A percentile compares a stretch with the other conserved stretches of the same genome.
phyloP scores from a whole-genome alignment of 2,888 invertebrate species.

The Drosophila phalerata region DNA sequence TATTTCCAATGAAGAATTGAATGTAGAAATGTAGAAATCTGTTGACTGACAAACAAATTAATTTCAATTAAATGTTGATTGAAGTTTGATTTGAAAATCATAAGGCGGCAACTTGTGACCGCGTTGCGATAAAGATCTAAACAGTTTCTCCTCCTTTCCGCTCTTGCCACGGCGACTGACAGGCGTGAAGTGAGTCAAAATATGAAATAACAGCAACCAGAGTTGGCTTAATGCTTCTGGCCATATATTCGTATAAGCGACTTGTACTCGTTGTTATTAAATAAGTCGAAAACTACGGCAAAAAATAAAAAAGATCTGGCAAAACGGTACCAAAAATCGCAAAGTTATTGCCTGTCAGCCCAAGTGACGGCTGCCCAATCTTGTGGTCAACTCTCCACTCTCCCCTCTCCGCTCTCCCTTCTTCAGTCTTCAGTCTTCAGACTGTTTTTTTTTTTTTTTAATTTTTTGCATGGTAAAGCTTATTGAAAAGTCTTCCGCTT shows the following conservation, averaged over 20 bases:
- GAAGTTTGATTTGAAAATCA: constrained; percentile 53
- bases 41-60: constrained; percentile 44
- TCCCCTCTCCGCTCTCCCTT: background rate
- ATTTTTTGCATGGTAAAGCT: constrained; percentile 37
- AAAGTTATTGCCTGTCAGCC: constrained; percentile 74
- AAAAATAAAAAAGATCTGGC: constrained; percentile 17
- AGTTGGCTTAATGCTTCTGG: constrained; percentile 51
- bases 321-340: constrained; percentile 45
- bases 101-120: constrained; percentile 8
- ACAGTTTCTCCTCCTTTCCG: constrained; percentile 17
- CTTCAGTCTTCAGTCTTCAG: background rate
- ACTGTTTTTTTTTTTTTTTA: constrained; percentile 6
- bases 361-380: constrained; percentile 74
- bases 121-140: constrained; percentile 39
- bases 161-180: constrained; percentile 38
- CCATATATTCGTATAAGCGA: constrained; percentile 17
- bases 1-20: background rate
- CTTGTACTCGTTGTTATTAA: constrained; percentile 24
- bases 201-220: constrained; percentile 27
- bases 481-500: constrained; percentile 75
- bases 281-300: constrained; percentile 32
- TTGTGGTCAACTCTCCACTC: constrained; percentile 32
- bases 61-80: constrained; percentile 60
- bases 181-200: constrained; percentile 66
- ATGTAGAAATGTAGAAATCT: background rate